Conservation (phyloP, 35 echinoderm and acorn worm species). For the Ophiothrix spiculata region DNA sequence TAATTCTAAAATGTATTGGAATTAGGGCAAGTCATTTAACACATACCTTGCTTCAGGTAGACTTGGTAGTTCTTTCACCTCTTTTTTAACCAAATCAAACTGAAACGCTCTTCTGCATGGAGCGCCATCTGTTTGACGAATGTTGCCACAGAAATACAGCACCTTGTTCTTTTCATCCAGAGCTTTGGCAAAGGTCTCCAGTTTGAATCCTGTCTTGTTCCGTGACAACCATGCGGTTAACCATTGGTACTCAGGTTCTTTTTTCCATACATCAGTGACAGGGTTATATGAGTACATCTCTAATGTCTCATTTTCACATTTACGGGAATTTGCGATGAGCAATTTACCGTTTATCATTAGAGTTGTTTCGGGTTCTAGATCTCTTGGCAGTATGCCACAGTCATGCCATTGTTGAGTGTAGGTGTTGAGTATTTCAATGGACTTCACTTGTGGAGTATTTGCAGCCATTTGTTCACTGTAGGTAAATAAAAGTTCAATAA, state of each 20-base stretch:
- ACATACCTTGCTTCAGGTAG: constrained; percentile 3
- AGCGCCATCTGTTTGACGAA: not conserved
- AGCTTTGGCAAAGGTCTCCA: not conserved
- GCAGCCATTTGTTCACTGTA: not conserved
- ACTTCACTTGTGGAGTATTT: not conserved
- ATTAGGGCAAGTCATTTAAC: no score
- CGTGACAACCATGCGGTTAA: not conserved
- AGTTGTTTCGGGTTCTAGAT: not conserved
- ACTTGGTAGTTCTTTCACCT: not conserved
- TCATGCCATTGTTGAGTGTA: not conserved
- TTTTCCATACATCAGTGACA: not conserved
- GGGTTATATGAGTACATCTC: not conserved
- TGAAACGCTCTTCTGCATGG: not conserved
- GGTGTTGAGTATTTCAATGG: not conserved
- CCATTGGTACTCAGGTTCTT: not conserved
- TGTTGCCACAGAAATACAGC: not conserved
- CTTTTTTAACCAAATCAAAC: not conserved
- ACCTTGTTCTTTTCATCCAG: not conserved
- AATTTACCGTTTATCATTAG: not conserved
- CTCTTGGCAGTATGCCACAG: not conserved
- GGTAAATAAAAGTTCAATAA: no score
- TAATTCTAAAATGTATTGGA: no score
- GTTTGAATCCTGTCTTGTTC: not conserved
- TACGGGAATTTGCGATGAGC: not conserved
- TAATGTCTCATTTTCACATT: not conserved